phyloP scores from a whole-genome alignment of 2,797 vertebrate genomes.

The Halcyon leucocephala region DNA sequence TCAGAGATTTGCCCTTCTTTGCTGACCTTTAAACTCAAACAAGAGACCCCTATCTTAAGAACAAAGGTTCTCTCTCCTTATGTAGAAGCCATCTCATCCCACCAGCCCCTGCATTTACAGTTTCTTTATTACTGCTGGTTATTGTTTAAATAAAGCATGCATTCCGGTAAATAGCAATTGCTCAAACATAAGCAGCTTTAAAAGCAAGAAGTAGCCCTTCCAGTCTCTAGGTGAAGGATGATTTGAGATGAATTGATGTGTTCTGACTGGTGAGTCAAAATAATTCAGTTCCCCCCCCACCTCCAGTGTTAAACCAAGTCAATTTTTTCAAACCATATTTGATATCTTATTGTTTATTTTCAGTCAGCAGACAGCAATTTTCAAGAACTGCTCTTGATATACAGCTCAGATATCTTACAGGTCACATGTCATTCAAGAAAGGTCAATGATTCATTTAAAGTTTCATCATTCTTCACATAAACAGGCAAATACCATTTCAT shows the following conservation, averaged over 20 bases:
- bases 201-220: conserved; percentile 65
- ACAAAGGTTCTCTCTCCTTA: not conserved
- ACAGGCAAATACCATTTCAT: conserved; percentile 81
- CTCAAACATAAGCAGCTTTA: conserved; percentile 59
- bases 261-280: conserved; percentile 86
- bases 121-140: conserved; percentile 49
- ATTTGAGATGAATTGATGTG: conserved; percentile 80
- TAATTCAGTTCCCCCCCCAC: conserved; percentile 73
- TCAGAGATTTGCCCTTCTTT: conserved; percentile 13
- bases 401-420: conserved; percentile 84
- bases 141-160: conserved; percentile 69
- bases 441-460: conserved; percentile 90
- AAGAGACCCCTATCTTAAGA: not conserved
- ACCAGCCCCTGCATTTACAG: not conserved
- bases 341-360: conserved; percentile 89
- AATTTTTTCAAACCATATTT: conserved; percentile 82
- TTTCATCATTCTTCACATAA: conserved; percentile 86
- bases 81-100: not conserved
- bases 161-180: conserved; percentile 57
- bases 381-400: conserved; percentile 82
- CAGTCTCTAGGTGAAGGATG: conserved; percentile 72
- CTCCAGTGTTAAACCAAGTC: conserved; percentile 77
- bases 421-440: conserved; percentile 89
- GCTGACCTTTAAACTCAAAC: conserved; percentile 34
- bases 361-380: conserved; percentile 85